Conservation (phyloP, 1,140 invertebrate species). For the Drosophila lowei region DNA sequence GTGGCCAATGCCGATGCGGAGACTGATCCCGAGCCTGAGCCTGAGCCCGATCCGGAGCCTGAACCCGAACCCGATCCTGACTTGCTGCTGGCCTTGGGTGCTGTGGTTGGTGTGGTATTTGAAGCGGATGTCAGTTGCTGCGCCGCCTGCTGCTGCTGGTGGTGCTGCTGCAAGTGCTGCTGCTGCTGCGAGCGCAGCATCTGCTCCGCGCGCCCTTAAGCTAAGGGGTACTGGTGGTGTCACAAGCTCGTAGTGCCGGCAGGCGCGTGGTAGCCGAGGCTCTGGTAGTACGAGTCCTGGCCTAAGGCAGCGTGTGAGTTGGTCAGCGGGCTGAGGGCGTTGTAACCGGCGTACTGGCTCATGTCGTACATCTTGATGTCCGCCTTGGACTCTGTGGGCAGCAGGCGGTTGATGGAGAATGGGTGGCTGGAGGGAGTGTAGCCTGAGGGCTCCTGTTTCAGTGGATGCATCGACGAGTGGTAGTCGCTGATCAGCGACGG, state of each 20-base stretch:
- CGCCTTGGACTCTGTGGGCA: constrained; percentile 92
- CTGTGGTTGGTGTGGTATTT: constrained; percentile 47
- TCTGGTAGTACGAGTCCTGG: constrained; percentile 92
- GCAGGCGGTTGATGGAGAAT: constrained; percentile 95
- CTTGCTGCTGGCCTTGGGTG: constrained; percentile 62
- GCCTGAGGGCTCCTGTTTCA: constrained; percentile 90
- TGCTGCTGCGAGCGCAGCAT: constrained; percentile 80
- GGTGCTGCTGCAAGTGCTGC: constrained; percentile 68
- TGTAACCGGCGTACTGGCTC: constrained; percentile 87
- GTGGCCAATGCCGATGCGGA: constrained; percentile 34
- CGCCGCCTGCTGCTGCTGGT: constrained; percentile 62
- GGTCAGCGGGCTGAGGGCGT: constrained; percentile 85
- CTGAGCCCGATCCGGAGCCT: constrained; percentile 26
- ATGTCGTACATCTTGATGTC: constrained; percentile 93
- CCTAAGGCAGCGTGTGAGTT: constrained; percentile 86
- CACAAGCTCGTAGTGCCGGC: constrained; percentile 88
- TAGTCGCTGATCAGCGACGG: constrained; percentile 85
- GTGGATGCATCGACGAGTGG: constrained; percentile 87
- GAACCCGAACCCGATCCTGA: constrained; percentile 41
- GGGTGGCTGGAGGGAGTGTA: constrained; percentile 93
- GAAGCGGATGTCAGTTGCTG: constrained; percentile 80
- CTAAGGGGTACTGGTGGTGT: constrained; percentile 89
- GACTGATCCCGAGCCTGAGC: constrained; percentile 37
- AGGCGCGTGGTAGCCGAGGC: constrained; percentile 89
- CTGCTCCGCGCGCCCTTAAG: constrained; percentile 85